Evolutionary conservation across 1,140 invertebrate genomes (phyloP).

Genomic region (Helicoverpa zea): DNA sequence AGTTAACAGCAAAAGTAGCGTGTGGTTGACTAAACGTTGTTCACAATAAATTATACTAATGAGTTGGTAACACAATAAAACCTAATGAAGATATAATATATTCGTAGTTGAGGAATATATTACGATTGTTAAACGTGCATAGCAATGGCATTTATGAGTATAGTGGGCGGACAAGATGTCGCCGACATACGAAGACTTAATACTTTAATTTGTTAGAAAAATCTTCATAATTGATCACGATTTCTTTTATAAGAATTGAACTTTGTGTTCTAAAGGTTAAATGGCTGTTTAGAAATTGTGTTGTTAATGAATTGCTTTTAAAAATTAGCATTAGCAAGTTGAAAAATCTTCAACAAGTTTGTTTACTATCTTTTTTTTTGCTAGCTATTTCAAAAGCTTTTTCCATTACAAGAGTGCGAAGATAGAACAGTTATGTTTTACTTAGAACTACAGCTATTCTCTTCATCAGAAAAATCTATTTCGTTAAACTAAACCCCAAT

Average conservation of each 20-base stretch:
- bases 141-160: slow-evolving; percentile 21
- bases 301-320: background rate
- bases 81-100: slow-evolving; percentile 50
- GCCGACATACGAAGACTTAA: background rate
- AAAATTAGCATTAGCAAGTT: background rate
- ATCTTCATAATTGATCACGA: background rate
- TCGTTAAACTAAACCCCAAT: no score
- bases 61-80: slow-evolving; percentile 47
- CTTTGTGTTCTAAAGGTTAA: background rate
- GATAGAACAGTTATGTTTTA: no score
- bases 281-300: background rate
- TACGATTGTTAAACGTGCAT: slow-evolving; percentile 41
- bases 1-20: slow-evolving; percentile 4
- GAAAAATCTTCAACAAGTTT: background rate
- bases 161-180: slow-evolving; percentile 26
- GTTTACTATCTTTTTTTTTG: no score
- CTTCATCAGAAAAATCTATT: no score
- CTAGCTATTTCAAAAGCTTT: no score
- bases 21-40: background rate
- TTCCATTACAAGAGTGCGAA: no score
- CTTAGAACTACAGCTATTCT: no score
- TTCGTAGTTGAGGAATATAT: slow-evolving; percentile 38
- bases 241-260: background rate
- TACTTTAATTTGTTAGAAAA: slow-evolving; percentile 28
- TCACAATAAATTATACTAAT: slow-evolving; percentile 46